These are phyloP conservation scores for Fistularia tabacaria DNA, from an alignment of 2,797 vertebrate genomes.

Conservation along the genomic window DNA sequence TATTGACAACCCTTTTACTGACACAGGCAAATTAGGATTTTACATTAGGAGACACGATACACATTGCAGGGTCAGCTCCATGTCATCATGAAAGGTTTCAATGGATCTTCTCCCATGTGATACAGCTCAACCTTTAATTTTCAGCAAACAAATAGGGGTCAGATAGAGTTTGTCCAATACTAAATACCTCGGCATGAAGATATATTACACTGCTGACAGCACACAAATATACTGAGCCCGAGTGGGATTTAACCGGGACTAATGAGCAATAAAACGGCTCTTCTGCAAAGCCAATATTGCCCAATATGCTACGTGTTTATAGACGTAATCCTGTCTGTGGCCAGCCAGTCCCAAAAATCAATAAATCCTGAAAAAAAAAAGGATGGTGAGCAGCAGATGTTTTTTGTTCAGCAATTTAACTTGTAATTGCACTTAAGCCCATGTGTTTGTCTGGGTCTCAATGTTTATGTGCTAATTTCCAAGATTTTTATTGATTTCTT, in stretches of 20 bases:
- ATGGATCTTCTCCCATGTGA: slow-evolving; percentile 1
- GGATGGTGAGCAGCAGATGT: background rate
- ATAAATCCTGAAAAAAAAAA: slow-evolving; percentile 12
- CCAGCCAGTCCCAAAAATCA: slow-evolving; percentile 16
- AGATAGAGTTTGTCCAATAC: background rate
- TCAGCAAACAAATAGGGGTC: background rate
- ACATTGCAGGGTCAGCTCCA: background rate
- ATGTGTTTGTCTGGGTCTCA: background rate
- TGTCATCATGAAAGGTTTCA: background rate
- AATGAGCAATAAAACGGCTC: slow-evolving; percentile 12
- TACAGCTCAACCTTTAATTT: slow-evolving; percentile 1
- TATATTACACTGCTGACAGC: background rate
- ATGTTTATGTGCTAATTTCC: too few relatives aligned
- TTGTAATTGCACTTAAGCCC: background rate
- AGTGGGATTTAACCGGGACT: background rate
- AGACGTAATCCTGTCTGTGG: slow-evolving; percentile 17
- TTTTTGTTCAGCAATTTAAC: slow-evolving; percentile 6
- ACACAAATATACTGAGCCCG: background rate
- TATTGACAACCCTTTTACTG: background rate
- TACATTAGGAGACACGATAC: background rate
- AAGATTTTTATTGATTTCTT: too few relatives aligned
- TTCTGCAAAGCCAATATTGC: background rate
- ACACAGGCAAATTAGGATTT: too few relatives aligned
- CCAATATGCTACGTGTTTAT: slow-evolving; percentile 1
- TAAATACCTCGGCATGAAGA: background rate